Base-by-base conservation (phyloP, 2,888 invertebrate species). In the Portevinia maculata region DNA sequence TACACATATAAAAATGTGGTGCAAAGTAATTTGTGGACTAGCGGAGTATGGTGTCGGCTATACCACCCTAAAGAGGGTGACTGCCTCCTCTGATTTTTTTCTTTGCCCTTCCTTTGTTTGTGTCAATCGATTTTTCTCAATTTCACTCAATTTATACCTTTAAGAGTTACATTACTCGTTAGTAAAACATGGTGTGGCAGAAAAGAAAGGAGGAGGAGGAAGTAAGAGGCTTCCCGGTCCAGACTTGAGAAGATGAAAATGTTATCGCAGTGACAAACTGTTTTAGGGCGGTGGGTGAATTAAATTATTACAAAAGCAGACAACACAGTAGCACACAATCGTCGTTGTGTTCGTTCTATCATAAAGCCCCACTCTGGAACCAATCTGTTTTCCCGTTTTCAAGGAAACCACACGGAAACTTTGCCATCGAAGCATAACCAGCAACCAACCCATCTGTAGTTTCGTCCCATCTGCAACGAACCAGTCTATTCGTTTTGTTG, bases 51-150 rank as follows among this genome's bases (percentile, higher is more conserved):
- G 34, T 11, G 30, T 0, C 28, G 30, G 39, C 8, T n/a, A 30
- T 17, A 41, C 30, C 13, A 28, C 15, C 53, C 19, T n/a, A 13
- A 5, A 11, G 13, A 46, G 73, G 67, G 55, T 52, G 65, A 57
- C 39, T 60, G 55, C 53, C 53, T 67, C 7, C 28, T 55, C 53
- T 24, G 32, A 13, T 30, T 41, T 55, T 57, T 34, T 46, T 60
- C 48, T 21, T 46, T 39, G 3, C 9, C 9, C 30, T 3, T 13
- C 52, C 39, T 37, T 62, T 79, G 74, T 70, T 83, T 37, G 65
- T 78, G 71, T 73, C 78, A 76, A 83, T 83, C 83, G 78, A 83
- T 83, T 83, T 76, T 83, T 78, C 78, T 71, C 60, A 44, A 78
- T 62, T 83, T 62, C 50, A 44, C 57, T 62, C 65, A 83, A 83